Evolutionary conservation across 2,797 vertebrate genomes (phyloP).

Genomic region (Calcarius lapponicus): DNA sequence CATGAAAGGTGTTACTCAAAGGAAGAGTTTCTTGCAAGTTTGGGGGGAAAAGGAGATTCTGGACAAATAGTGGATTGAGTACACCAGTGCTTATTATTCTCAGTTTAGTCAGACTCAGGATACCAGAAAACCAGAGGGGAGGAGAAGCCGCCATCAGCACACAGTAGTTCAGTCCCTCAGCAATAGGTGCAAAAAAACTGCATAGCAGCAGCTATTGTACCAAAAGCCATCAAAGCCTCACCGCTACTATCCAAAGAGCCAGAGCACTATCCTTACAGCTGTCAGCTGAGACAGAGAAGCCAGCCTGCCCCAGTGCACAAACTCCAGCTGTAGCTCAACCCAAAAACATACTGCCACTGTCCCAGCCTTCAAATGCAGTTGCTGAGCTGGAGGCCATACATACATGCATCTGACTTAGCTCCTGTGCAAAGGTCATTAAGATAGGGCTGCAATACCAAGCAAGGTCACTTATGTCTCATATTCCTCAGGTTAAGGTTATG

Average conservation of each 20-base stretch:
- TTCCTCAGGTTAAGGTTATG: neutral
- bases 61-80: neutral
- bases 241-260: neutral
- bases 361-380: neutral
- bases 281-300: neutral
- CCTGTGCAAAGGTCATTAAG: neutral
- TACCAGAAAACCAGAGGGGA: neutral
- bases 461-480: neutral
- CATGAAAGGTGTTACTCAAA: neutral
- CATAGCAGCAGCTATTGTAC: neutral
- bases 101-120: neutral
- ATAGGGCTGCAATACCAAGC: neutral
- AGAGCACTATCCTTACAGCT: neutral
- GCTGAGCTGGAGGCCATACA: neutral
- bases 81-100: neutral
- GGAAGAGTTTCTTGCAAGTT: neutral
- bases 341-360: neutral
- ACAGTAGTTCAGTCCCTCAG: neutral
- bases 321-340: neutral
- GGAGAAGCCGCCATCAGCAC: neutral
- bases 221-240: neutral
- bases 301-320: neutral
- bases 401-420: neutral
- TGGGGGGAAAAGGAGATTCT: accelerated
- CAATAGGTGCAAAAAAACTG: neutral